Evolutionary conservation across 1,140 invertebrate genomes (phyloP).

Genomic region (Plectrocnemia conspersa): DNA sequence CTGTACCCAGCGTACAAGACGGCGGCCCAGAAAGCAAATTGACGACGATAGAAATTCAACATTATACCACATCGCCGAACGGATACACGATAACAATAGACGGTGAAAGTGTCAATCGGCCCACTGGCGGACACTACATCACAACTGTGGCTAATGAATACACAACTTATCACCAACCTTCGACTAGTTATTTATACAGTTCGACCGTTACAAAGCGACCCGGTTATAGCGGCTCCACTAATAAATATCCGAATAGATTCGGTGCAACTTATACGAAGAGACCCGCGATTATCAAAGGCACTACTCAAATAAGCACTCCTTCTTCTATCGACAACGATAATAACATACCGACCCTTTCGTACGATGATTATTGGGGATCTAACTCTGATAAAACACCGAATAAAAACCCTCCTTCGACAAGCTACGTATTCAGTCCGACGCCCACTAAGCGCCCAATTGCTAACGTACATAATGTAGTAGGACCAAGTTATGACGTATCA

Average conservation of each 20-base stretch:
- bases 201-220: constrained; percentile 49
- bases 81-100: too few species aligned
- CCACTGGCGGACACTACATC: constrained; percentile 25
- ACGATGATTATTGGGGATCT: constrained; percentile 33
- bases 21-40: not conserved
- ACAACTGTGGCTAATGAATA: constrained; percentile 31
- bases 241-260: constrained; percentile 25
- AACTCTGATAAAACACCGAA: constrained; percentile 18
- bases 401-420: constrained; percentile 36
- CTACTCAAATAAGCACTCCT: constrained; percentile 1
- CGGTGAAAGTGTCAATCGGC: constrained; percentile 14
- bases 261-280: constrained; percentile 37
- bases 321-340: constrained; percentile 8
- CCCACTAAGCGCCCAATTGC: constrained; percentile 32
- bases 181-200: constrained; percentile 57
- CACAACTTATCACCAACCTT: constrained; percentile 43
- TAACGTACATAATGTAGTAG: constrained; percentile 31
- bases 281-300: constrained; percentile 42
- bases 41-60: constrained; percentile 19
- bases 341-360: constrained; percentile 28
- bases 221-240: constrained; percentile 30
- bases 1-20: constrained; percentile 19
- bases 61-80: constrained; percentile 42
- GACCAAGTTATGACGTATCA: constrained; percentile 28
- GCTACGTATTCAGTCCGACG: constrained; percentile 35